Conservation (phyloP, 2,113 vertebrate species). For the Fregata magnificens region DNA sequence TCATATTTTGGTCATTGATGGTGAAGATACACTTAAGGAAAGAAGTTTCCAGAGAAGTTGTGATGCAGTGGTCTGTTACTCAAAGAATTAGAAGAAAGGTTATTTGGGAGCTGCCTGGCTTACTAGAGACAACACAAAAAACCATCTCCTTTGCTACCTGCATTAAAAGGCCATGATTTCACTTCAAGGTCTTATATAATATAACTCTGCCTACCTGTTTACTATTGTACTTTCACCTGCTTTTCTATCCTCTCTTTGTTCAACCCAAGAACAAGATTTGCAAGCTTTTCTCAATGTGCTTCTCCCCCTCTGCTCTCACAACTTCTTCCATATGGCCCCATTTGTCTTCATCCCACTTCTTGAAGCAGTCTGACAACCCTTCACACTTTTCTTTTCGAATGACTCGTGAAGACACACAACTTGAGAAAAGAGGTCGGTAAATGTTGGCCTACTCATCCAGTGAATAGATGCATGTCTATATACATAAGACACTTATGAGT, state of each 20-base stretch:
- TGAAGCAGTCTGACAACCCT: neutral
- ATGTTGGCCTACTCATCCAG: neutral
- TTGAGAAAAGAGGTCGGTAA: neutral
- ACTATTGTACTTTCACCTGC: neutral
- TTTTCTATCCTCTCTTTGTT: neutral
- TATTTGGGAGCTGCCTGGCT: neutral
- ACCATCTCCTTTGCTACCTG: neutral
- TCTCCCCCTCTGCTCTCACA: neutral
- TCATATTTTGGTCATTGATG: neutral
- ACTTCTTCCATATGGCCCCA: neutral
- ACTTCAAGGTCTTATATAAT: neutral
- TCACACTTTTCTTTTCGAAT: neutral
- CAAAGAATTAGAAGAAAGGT: neutral
- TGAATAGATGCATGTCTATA: neutral
- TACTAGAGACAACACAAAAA: neutral
- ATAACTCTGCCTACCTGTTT: neutral
- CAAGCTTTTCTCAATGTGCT: neutral
- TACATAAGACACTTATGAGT: neutral
- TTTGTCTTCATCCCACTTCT: neutral
- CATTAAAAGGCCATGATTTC: neutral
- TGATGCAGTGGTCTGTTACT: neutral
- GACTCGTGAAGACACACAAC: neutral
- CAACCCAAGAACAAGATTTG: neutral
- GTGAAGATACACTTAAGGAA: neutral
- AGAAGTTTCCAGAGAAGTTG: neutral